A percentile compares a stretch with the other conserved stretches of the same genome.
phyloP scores from a whole-genome alignment of 1,140 invertebrate species.

The Drosophila guanche region DNA sequence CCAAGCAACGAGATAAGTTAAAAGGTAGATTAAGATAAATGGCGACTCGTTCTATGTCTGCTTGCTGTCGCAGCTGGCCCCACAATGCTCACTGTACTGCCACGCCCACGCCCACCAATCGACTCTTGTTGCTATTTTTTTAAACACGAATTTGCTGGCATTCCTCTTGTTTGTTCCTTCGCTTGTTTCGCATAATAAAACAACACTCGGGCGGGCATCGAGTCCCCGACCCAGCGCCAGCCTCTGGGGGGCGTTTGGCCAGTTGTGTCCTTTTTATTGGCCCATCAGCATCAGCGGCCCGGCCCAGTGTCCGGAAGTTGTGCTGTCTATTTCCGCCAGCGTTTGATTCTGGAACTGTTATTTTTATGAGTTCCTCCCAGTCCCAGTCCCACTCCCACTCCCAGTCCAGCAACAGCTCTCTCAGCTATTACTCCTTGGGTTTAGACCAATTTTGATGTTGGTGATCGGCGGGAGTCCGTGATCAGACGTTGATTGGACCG shows the following conservation, averaged over 20 bases:
- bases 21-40: constrained; percentile 82
- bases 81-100: background rate
- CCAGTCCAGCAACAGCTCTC: constrained; percentile 8
- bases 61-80: constrained; percentile 51
- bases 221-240: constrained; percentile 19
- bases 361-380: constrained; percentile 51
- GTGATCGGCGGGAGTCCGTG: background rate
- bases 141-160: constrained; percentile 72
- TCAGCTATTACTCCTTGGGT: constrained; percentile 5
- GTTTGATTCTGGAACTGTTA: constrained; percentile 73
- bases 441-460: constrained; percentile 40
- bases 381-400: background rate
- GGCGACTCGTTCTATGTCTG: constrained; percentile 59
- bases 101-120: constrained; percentile 2
- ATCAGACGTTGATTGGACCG: too few relatives aligned
- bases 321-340: constrained; percentile 68
- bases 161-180: constrained; percentile 73
- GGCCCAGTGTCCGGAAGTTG: constrained; percentile 65
- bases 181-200: constrained; percentile 80
- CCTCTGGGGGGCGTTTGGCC: constrained; percentile 72
- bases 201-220: constrained; percentile 37
- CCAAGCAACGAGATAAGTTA: constrained; percentile 77
- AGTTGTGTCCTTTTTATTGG: constrained; percentile 78
- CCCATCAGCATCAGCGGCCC: constrained; percentile 32
- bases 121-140: constrained; percentile 42